Percentiles rank a stretch among this genome's conserved stretches.
These are phyloP conservation scores for Clepsis dumicolana DNA, from an alignment of 2,888 invertebrate species.

Conservation along the genomic window DNA sequence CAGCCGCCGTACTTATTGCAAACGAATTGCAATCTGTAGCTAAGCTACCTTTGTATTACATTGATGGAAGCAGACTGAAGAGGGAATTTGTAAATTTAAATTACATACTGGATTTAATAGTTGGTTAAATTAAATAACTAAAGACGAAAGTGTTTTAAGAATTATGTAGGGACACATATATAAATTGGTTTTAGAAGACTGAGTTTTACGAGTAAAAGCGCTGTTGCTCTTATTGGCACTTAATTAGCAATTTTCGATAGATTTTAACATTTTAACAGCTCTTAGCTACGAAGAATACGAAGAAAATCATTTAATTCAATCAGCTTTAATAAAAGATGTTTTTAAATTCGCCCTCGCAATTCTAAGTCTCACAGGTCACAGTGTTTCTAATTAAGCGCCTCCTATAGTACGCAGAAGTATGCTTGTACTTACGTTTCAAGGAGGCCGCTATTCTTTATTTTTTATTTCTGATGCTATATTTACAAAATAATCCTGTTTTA, in stretches of 20 bases:
- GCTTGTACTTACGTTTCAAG: neutral
- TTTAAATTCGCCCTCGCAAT: neutral
- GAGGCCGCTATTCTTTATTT: neutral
- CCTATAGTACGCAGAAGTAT: neutral
- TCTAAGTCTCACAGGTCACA: neutral
- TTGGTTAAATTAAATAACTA: too few species aligned
- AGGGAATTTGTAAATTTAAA: too few species aligned
- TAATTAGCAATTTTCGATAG: neutral
- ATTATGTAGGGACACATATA: too few species aligned
- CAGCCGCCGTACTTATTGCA: constrained; percentile 26
- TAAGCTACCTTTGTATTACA: neutral
- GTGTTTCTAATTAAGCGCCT: neutral
- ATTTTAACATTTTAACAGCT: neutral
- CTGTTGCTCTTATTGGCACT: too few species aligned
- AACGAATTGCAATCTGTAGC: constrained; percentile 14
- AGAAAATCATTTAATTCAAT: neutral
- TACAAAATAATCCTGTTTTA: constrained; percentile 12
- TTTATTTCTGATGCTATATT: neutral
- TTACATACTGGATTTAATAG: too few species aligned
- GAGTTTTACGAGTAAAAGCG: too few species aligned
- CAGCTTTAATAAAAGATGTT: neutral
- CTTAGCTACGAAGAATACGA: neutral
- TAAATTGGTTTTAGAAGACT: neutral
- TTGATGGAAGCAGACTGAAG: neutral
- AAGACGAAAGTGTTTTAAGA: neutral